Percentiles rank a stretch among this genome's conserved stretches.
phyloP scores from a whole-genome alignment of 2,113 vertebrate genomes.

The Eubucco bourcierii region DNA sequence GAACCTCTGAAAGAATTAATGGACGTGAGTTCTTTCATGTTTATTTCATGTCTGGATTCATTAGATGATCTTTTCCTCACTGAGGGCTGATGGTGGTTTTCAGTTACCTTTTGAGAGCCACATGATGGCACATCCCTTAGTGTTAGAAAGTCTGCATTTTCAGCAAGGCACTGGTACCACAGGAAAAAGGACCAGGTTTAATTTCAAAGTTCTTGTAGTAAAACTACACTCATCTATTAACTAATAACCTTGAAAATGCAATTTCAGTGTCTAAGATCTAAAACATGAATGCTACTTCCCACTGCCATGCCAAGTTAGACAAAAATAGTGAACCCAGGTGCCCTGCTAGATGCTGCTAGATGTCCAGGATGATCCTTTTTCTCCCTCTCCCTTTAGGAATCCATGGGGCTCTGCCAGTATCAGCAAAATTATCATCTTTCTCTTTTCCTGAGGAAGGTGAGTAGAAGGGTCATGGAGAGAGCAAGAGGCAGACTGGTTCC shows the following conservation, averaged over 20 bases:
- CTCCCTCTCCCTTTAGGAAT: neutral
- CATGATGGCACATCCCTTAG: neutral
- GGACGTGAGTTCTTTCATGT: too few relatives aligned
- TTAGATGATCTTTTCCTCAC: conserved; percentile 48
- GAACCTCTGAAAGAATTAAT: neutral
- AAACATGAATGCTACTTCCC: neutral
- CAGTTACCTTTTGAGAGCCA: neutral
- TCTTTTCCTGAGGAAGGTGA: neutral
- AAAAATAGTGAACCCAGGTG: neutral
- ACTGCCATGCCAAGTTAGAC: neutral
- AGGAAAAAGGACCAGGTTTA: neutral
- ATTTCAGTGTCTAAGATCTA: neutral
- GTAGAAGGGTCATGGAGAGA: neutral
- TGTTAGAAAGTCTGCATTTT: neutral
- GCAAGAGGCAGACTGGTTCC: neutral
- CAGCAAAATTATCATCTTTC: neutral
- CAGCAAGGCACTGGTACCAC: neutral
- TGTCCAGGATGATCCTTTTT: neutral
- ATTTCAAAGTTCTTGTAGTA: neutral
- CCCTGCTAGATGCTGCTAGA: neutral
- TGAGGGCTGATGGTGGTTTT: neutral
- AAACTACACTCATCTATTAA: neutral
- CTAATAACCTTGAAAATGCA: neutral
- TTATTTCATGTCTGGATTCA: too few relatives aligned
- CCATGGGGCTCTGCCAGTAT: neutral